Conservation (phyloP, 35 echinoderm and acorn worm genomes). For the Stichopus chloronotus region DNA sequence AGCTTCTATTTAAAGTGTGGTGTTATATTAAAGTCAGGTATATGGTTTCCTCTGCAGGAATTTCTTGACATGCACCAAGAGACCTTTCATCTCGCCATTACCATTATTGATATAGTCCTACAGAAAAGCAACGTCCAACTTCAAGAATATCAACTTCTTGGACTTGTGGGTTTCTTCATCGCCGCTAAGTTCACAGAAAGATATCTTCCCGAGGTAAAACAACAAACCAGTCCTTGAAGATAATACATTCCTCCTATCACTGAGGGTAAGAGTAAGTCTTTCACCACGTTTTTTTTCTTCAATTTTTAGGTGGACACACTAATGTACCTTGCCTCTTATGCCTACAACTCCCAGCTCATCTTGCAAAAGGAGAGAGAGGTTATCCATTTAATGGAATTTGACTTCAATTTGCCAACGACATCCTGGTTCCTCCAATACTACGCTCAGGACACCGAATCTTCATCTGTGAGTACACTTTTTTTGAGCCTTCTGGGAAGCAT, state of each 20-base stretch:
- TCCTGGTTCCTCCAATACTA: constrained; percentile 45
- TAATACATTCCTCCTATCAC: neutral
- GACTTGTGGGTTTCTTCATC: constrained; percentile 38
- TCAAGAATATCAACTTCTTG: constrained; percentile 46
- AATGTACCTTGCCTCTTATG: constrained; percentile 33
- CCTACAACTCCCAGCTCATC: constrained; percentile 7
- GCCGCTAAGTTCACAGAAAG: constrained; percentile 53
- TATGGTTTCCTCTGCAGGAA: neutral
- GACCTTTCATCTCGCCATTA: constrained; percentile 49
- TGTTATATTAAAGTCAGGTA: too few species aligned
- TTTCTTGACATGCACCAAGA: constrained; percentile 40
- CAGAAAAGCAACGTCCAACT: neutral
- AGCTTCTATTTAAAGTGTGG: too few species aligned
- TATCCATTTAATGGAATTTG: constrained; percentile 19
- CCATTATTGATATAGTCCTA: constrained; percentile 34
- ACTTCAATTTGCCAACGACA: constrained; percentile 45
- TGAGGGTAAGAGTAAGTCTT: neutral
- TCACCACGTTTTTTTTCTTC: neutral
- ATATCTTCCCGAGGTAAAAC: constrained; percentile 52
- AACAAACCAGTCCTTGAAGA: neutral
- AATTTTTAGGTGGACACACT: constrained; percentile 32
- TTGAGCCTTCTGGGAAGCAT: neutral
- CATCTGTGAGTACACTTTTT: neutral
- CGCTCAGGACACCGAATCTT: neutral
- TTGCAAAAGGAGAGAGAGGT: constrained; percentile 30